A percentile compares a stretch with the other conserved stretches of the same genome.
Evolutionary conservation across 2,113 vertebrate species (phyloP).

Genomic region (Clarias batrachus): DNA sequence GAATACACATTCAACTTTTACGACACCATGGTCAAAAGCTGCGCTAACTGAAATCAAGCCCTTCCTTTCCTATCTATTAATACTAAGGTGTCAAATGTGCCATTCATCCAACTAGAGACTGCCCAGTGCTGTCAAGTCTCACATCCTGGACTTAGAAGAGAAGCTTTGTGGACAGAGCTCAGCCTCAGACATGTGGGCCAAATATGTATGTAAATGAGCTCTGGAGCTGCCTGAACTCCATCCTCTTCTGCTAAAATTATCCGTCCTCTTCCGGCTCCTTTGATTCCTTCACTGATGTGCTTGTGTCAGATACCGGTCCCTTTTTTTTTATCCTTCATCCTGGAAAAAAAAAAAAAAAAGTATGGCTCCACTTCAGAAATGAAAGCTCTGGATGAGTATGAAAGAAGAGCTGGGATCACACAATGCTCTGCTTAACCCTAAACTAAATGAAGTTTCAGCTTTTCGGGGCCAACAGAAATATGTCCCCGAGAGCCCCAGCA

Average conservation of each 20-base stretch:
- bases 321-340: conserved; percentile 17
- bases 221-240: background rate
- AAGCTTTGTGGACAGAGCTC: conserved; percentile 31
- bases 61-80: conserved; percentile 13
- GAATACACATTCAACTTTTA: background rate
- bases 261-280: conserved; percentile 29
- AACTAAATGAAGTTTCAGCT: background rate
- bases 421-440: conserved; percentile 5
- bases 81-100: conserved; percentile 24
- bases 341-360: background rate
- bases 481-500: conserved; percentile 6
- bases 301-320: background rate
- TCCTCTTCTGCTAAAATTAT: conserved; percentile 49
- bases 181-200: conserved; percentile 22
- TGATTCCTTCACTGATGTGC: conserved; percentile 38
- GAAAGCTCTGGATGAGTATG: conserved; percentile 13
- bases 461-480: background rate
- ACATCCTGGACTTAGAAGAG: conserved; percentile 45
- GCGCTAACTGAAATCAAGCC: background rate
- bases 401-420: conserved; percentile 3
- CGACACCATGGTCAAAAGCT: background rate
- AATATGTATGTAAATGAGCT: conserved; percentile 40
- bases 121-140: conserved; percentile 27
- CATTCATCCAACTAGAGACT: conserved; percentile 32
- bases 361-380: conserved; percentile 2